Conservation (phyloP, 1,140 invertebrate species). For the Liolophura sinensis region DNA sequence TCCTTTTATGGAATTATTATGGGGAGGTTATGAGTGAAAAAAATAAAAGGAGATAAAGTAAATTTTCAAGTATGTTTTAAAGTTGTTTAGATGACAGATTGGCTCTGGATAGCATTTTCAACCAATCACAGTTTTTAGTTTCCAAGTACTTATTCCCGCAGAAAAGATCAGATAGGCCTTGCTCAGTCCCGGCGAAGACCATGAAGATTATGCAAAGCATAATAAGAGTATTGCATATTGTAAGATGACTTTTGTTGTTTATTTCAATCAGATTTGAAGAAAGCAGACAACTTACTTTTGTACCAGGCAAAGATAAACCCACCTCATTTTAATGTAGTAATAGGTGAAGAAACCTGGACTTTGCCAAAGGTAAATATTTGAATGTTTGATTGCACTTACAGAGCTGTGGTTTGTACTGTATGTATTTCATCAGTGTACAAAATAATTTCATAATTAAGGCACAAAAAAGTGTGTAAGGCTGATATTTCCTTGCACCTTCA, state of each 20-base stretch:
- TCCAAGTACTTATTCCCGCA: background rate
- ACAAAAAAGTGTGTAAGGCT: background rate
- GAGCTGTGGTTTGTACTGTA: background rate
- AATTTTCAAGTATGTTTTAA: background rate
- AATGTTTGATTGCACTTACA: background rate
- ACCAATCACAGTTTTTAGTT: no score
- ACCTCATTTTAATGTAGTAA: conserved; percentile 73
- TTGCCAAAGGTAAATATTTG: conserved; percentile 66
- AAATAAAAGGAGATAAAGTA: background rate
- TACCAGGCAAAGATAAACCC: conserved; percentile 66
- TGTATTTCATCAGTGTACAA: no score
- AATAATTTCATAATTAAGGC: background rate
- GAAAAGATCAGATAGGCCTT: no score
- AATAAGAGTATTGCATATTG: no score
- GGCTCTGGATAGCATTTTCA: background rate
- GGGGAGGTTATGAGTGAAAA: background rate
- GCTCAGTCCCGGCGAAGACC: no score
- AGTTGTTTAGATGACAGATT: background rate
- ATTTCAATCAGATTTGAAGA: conserved; percentile 37
- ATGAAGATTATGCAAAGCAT: no score
- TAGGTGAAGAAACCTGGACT: conserved; percentile 68
- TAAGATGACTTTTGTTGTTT: background rate
- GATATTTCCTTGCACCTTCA: background rate
- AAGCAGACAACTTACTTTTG: conserved; percentile 54
- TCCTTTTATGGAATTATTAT: background rate